Conservation (phyloP, 2,888 invertebrate genomes). For the Ceriagrion tenellum region DNA sequence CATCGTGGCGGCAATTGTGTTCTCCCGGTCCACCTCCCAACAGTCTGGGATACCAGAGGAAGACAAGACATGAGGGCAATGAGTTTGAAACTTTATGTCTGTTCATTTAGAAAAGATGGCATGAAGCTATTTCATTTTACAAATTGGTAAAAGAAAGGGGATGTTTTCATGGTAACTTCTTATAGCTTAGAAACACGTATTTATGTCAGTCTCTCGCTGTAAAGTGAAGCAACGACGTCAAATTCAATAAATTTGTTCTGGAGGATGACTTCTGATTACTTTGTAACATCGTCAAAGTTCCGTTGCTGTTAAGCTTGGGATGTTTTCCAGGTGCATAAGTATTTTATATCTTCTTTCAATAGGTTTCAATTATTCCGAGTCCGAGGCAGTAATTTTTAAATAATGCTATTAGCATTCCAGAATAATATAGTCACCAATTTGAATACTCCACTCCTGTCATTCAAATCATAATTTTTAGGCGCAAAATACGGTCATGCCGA, state of each 20-base stretch:
- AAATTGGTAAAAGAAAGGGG: neutral
- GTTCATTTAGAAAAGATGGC: neutral
- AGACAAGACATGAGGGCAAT: neutral
- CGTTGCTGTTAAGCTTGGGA: neutral
- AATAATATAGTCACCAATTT: too few species aligned
- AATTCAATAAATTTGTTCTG: neutral
- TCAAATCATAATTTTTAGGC: too few species aligned
- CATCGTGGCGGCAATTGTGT: conserved; percentile 33
- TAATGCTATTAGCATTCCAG: too few species aligned
- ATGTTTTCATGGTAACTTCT: neutral
- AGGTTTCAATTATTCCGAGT: too few species aligned
- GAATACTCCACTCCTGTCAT: too few species aligned
- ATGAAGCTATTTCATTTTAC: neutral
- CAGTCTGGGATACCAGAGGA: neutral
- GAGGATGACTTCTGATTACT: neutral
- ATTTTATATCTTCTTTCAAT: too few species aligned
- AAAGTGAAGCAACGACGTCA: neutral
- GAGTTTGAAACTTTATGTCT: conserved; percentile 18
- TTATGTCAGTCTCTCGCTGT: neutral
- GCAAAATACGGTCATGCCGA: too few species aligned
- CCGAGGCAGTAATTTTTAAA: too few species aligned
- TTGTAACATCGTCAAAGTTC: neutral
- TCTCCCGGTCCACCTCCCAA: neutral
- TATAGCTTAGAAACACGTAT: neutral
- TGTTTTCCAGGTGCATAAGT: too few species aligned